phyloP scores from a whole-genome alignment of 1,140 invertebrate genomes.

The Nixonia krombeini region DNA sequence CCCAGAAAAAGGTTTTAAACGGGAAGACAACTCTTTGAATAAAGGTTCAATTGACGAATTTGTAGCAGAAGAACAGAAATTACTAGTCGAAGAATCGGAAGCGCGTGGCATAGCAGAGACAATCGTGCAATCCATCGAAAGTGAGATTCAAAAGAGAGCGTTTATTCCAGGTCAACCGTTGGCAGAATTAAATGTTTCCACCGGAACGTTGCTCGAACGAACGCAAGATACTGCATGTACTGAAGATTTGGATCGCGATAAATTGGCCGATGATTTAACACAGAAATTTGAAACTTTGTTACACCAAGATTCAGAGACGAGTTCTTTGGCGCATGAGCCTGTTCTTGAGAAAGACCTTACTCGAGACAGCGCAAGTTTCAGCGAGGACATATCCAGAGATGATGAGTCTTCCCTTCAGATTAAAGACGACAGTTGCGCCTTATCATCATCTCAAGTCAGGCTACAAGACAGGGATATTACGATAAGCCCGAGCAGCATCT shows the following conservation, averaged over 20 bases:
- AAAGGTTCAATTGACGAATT: constrained; percentile 42
- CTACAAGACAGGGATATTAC: constrained; percentile 59
- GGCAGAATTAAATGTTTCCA: constrained; percentile 32
- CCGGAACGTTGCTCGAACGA: constrained; percentile 42
- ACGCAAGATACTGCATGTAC: constrained; percentile 35
- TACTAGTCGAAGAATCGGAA: constrained; percentile 53
- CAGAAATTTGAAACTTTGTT: constrained; percentile 61
- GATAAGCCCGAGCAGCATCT: constrained; percentile 64
- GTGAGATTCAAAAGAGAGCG: constrained; percentile 58
- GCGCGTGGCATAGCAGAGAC: constrained; percentile 59
- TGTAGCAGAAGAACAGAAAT: constrained; percentile 49
- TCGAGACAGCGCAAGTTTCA: too few relatives aligned
- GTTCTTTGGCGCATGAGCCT: constrained; percentile 29
- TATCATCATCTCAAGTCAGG: constrained; percentile 52
- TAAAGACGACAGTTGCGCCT: constrained; percentile 53
- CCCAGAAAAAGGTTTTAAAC: constrained; percentile 15
- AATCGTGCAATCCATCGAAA: constrained; percentile 63
- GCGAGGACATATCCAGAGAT: constrained; percentile 62
- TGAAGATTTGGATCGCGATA: constrained; percentile 53
- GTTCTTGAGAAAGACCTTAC: constrained; percentile 48
- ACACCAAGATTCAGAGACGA: constrained; percentile 34
- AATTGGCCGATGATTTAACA: constrained; percentile 62
- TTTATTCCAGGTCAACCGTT: constrained; percentile 30
- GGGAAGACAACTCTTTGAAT: constrained; percentile 23
- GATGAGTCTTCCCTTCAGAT: constrained; percentile 56